Evolutionary conservation across 2,888 invertebrate genomes (phyloP).

Genomic region (Tetranychus truncatus): DNA sequence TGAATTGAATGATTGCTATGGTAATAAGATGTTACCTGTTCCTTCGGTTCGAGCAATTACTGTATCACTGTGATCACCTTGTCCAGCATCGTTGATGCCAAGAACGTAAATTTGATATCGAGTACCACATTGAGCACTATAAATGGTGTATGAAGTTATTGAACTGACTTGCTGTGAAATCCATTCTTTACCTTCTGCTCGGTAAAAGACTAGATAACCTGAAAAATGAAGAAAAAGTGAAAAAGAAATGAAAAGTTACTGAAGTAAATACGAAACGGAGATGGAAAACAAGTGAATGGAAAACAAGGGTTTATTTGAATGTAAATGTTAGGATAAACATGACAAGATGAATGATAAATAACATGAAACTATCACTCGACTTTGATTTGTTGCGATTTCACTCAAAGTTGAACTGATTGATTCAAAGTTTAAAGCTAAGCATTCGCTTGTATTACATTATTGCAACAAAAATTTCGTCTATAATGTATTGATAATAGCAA

Average conservation of each 20-base stretch:
- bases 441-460: too few relatives aligned
- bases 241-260: background rate
- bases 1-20: too few relatives aligned
- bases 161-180: constrained; percentile 2
- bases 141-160: background rate
- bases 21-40: background rate
- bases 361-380: too few relatives aligned
- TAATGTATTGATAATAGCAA: too few relatives aligned
- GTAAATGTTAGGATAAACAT: too few relatives aligned
- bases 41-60: background rate
- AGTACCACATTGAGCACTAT: background rate
- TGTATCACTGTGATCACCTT: constrained; percentile 1
- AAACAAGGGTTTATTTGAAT: too few relatives aligned
- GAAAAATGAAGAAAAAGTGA: background rate
- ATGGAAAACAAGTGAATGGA: background rate
- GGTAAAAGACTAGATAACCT: constrained; percentile 8
- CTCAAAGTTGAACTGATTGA: too few relatives aligned
- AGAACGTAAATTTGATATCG: constrained; percentile 7
- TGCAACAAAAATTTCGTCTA: too few relatives aligned
- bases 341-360: too few relatives aligned
- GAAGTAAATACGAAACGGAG: too few relatives aligned
- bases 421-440: too few relatives aligned
- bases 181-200: constrained; percentile 8
- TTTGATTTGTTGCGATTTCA: too few relatives aligned
- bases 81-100: constrained; percentile 9